These are phyloP conservation scores for Orycteropus afer DNA, from an alignment of 2,113 vertebrate genomes.

Conservation along the genomic window DNA sequence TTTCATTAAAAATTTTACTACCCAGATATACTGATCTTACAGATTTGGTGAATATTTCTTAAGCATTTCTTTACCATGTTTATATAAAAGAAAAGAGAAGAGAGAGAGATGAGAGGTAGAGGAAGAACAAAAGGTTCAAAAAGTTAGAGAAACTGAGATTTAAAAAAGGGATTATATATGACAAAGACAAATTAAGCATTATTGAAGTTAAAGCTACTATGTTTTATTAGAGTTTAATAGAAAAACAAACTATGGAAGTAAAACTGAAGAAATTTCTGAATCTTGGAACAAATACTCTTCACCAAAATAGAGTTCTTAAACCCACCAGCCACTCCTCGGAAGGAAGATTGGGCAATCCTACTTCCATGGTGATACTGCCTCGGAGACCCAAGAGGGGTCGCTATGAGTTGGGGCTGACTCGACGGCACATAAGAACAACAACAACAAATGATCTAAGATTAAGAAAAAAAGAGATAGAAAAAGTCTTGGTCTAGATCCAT, in stretches of 20 bases:
- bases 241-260: background rate
- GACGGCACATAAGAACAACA: no score
- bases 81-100: background rate
- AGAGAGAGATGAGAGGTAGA: background rate
- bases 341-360: no score
- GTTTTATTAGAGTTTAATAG: constrained; percentile 2
- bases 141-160: background rate
- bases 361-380: no score
- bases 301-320: constrained; percentile 23
- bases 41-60: background rate
- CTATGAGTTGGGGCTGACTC: no score
- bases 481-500: background rate
- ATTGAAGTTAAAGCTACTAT: background rate
- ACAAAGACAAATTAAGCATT: background rate
- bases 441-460: constrained; percentile 14
- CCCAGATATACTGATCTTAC: background rate
- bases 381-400: no score
- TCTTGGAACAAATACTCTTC: background rate
- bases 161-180: background rate
- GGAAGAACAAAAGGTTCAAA: background rate
- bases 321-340: no score
- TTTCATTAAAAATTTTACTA: background rate
- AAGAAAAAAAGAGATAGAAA: background rate
- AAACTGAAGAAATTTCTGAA: constrained; percentile 42
- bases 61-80: background rate